Conservation (phyloP, 2,888 invertebrate species). For the Cephus spinipes region DNA sequence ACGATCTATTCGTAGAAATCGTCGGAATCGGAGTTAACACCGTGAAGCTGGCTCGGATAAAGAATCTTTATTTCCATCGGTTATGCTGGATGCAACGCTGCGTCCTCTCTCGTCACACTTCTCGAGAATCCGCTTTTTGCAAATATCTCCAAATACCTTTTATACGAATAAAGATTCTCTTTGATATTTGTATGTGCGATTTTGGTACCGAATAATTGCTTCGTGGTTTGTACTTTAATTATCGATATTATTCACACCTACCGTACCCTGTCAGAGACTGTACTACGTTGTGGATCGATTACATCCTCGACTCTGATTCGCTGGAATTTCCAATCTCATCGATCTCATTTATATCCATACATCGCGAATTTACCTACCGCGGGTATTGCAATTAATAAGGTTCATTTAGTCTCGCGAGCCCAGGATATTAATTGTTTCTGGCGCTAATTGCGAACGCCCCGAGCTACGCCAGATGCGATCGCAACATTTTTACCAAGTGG, state of each 20-base stretch:
- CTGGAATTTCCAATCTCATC: background rate
- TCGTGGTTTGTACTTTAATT: background rate
- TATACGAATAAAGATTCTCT: background rate
- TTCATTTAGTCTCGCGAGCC: constrained; percentile 34
- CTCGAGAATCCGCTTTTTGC: background rate
- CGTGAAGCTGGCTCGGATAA: constrained; percentile 24
- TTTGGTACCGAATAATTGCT: background rate
- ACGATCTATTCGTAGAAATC: background rate
- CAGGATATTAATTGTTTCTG: constrained; percentile 36
- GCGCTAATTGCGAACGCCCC: constrained; percentile 34
- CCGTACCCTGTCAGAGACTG: background rate
- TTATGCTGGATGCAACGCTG: background rate
- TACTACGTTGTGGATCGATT: background rate
- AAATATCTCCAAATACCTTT: background rate
- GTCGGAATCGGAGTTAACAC: background rate
- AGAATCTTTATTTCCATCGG: constrained; percentile 43
- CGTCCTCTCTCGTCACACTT: background rate
- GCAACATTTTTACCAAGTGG: constrained; percentile 25
- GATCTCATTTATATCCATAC: background rate
- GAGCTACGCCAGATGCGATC: constrained; percentile 15
- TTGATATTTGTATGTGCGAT: background rate
- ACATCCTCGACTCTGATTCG: background rate
- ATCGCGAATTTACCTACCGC: background rate
- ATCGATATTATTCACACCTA: background rate
- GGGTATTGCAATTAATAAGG: constrained; percentile 30